Conservation (phyloP, 2,888 invertebrate species). For the Cremastinae sp. region DNA sequence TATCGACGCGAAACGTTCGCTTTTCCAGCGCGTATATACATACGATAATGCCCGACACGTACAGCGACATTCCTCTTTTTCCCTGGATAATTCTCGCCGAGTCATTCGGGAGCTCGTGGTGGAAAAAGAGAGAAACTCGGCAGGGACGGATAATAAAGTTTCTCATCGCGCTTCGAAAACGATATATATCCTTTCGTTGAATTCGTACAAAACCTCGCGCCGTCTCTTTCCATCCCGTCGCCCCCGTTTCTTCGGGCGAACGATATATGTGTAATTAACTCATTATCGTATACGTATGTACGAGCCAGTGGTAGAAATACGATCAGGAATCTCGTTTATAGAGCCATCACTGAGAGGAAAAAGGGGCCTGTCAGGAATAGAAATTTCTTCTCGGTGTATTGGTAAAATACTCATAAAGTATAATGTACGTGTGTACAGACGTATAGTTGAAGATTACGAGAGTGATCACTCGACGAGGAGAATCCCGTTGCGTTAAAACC, state of each 20-base stretch:
- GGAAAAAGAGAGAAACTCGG: constrained; percentile 3
- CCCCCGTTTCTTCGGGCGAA: constrained; percentile 18
- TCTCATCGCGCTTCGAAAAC: constrained; percentile 31
- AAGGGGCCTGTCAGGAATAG: too few relatives aligned
- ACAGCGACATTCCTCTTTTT: constrained; percentile 13
- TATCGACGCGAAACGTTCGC: constrained; percentile 41
- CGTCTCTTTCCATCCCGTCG: too few relatives aligned
- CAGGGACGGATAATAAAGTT: constrained; percentile 53
- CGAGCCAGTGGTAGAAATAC: constrained; percentile 9
- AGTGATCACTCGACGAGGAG: constrained; percentile 38
- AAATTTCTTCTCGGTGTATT: too few relatives aligned
- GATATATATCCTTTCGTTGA: constrained; percentile 40
- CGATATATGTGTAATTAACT: constrained; percentile 34
- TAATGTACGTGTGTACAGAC: constrained; percentile 11
- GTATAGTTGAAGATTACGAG: constrained; percentile 29
- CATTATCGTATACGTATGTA: constrained; percentile 25
- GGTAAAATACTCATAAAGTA: constrained; percentile 22
- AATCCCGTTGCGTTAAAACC: constrained; percentile 21
- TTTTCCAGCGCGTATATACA: constrained; percentile 24
- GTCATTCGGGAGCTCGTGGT: constrained; percentile 29
- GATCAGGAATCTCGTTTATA: constrained; percentile 52
- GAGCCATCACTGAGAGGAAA: constrained; percentile 34
- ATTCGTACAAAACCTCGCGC: constrained; percentile 20
- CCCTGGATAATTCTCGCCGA: constrained; percentile 34
- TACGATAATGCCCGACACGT: too few relatives aligned